A percentile compares a stretch with the other conserved stretches of the same genome.
Evolutionary conservation across 2,797 vertebrate genomes (phyloP).

Genomic region (Pagetopsis macropterus): DNA sequence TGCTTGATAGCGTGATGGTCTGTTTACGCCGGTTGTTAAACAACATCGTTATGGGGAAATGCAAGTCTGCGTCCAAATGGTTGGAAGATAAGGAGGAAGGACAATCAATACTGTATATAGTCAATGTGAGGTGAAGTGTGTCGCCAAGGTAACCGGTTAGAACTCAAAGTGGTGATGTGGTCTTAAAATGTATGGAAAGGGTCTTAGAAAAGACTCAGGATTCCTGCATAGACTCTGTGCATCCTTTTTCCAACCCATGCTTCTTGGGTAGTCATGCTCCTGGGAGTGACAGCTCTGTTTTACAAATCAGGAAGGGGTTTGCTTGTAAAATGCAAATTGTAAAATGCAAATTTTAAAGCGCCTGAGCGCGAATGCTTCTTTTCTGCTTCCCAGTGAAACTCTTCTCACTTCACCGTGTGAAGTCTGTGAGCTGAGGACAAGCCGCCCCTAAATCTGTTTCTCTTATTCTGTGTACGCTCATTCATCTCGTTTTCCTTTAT

Average conservation of each 20-base stretch:
- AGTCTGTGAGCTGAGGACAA: constrained; percentile 21
- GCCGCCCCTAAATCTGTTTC: constrained; percentile 8
- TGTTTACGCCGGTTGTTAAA: no score
- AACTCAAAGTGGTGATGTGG: no score
- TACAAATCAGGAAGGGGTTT: constrained; percentile 43
- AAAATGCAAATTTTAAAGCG: constrained; percentile 41
- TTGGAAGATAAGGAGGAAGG: no score
- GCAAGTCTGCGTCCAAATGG: no score
- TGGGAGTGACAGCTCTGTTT: constrained; percentile 38
- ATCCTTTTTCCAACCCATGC: background rate
- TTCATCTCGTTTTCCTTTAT: background rate
- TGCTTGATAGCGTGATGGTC: no score
- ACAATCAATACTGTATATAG: no score
- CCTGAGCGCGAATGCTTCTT: constrained; percentile 10
- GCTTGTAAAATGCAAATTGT: constrained; percentile 58
- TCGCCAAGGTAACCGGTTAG: no score
- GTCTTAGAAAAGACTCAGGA: no score
- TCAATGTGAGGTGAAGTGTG: no score
- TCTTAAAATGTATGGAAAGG: no score
- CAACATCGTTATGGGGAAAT: no score
- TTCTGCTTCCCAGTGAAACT: constrained; percentile 15
- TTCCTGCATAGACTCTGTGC: no score
- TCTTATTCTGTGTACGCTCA: background rate
- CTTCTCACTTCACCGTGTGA: constrained; percentile 42
- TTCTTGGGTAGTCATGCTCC: constrained; percentile 17